Base-by-base conservation (phyloP, 1,140 invertebrate genomes). In the Ceratitis capitata region DNA sequence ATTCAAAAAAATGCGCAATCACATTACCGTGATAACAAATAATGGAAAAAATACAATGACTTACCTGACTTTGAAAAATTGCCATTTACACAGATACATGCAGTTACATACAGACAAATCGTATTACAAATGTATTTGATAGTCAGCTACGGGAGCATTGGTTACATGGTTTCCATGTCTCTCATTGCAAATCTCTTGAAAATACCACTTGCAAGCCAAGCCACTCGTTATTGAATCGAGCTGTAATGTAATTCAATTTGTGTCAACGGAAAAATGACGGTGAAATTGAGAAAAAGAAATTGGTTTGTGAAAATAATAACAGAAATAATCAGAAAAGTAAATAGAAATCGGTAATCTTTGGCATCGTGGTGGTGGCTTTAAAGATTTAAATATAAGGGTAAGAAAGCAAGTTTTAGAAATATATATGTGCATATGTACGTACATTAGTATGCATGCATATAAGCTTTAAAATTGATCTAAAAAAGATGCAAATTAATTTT, bases 221-320 rank as follows among this genome's bases (percentile, higher is more conserved):
- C 2, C 39, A 78, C 69, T 78, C 39, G n/a, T 78, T 6, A n/a
- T 42, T 23, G 32, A n/a, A 32, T 23, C 69, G 69, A 42, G n/a
- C 32, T 45, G 69, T 47, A 45, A 78, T 78, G 69, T 78, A 78
- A 78, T 78, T 78, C 69, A 78, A 78, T 78, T 78, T 78, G 39
- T 78, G 69, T 78, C 69, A 45, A 42, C 35, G 39, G 35, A 78
- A 78, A 78, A 78, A 23, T 78, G 19, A 45, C 69, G 45, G 19
- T 10, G 12, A 14, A 19, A 47, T n/a, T 9, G 23, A 19, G n/a
- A 32, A 1, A 19, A 26, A 78, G 19, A 26, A 5, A 45, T 45
- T 2, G 4, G 19, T 45, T 5, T 1, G 5, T 23, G 16, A 78
- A 78, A 47, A 12, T 45, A 39, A 45, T 47, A 45, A 45, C 12